Evolutionary conservation across 2,113 vertebrate genomes (phyloP).

Genomic region (Theropithecus gelada): DNA sequence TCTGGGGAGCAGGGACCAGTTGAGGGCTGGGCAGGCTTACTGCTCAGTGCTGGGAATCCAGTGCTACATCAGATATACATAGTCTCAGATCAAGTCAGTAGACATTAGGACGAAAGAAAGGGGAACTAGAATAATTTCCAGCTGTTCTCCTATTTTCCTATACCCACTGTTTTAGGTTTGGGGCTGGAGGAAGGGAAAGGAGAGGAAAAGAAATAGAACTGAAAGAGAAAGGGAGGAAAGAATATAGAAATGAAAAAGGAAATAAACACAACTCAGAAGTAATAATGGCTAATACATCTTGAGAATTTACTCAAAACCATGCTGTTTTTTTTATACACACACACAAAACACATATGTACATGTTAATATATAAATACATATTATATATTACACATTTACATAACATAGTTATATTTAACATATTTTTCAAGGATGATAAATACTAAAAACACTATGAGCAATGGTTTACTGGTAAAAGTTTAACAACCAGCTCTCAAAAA

Average conservation of each 20-base stretch:
- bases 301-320: background rate
- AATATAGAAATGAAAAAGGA: background rate
- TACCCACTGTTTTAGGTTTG: background rate
- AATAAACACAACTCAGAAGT: conserved; percentile 24
- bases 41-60: background rate
- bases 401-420: background rate
- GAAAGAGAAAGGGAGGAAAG: background rate
- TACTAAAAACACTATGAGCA: background rate
- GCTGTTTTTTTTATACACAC: background rate
- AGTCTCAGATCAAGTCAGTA: background rate
- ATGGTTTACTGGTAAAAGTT: background rate
- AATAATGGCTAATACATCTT: background rate
- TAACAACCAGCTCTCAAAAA: background rate
- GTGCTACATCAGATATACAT: background rate
- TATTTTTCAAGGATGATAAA: conserved; percentile 36
- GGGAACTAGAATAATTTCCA: background rate
- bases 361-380: background rate
- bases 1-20: background rate
- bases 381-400: background rate
- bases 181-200: background rate
- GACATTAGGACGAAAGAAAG: background rate
- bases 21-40: background rate
- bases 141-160: background rate
- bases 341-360: background rate
- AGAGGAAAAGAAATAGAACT: background rate